phyloP scores from a whole-genome alignment of 2,113 vertebrate species.

The Pseudolaguvia tuberculata region DNA sequence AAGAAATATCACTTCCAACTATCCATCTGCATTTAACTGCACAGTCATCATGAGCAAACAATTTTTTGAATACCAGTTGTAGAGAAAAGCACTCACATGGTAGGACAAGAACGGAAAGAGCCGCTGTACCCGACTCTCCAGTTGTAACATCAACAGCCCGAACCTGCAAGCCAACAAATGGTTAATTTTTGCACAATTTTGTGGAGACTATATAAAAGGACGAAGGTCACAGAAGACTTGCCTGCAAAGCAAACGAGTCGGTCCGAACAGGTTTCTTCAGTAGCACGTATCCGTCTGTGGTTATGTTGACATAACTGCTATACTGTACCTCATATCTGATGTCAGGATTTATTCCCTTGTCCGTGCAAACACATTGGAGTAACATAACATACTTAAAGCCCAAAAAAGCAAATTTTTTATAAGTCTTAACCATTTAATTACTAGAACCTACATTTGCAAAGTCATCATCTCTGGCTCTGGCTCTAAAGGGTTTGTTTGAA shows the following conservation, averaged over 20 bases:
- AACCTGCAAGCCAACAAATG: constrained; percentile 50
- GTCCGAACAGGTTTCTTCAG: constrained; percentile 67
- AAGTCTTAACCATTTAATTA: no score
- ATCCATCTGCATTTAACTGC: no score
- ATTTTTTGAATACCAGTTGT: background rate
- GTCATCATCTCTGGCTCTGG: constrained; percentile 67
- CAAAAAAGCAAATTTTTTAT: background rate
- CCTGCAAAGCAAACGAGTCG: constrained; percentile 68
- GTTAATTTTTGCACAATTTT: background rate
- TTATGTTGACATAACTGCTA: constrained; percentile 75
- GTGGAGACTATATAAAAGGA: background rate
- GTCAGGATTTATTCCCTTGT: constrained; percentile 78
- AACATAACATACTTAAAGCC: background rate
- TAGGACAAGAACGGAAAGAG: constrained; percentile 67
- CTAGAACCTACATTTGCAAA: constrained; percentile 59
- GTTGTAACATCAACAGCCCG: constrained; percentile 62
- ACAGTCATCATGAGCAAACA: no score
- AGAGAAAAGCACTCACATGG: constrained; percentile 55
- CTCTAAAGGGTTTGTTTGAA: constrained; percentile 67
- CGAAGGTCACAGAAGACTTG: constrained; percentile 31
- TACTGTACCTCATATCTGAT: constrained; percentile 74
- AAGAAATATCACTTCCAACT: no score
- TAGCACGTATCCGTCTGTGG: constrained; percentile 74
- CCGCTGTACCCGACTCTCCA: constrained; percentile 65
- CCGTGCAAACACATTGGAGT: background rate